Evolutionary conservation across 2,797 vertebrate species (phyloP).

Genomic region (Acropternis orthonyx): DNA sequence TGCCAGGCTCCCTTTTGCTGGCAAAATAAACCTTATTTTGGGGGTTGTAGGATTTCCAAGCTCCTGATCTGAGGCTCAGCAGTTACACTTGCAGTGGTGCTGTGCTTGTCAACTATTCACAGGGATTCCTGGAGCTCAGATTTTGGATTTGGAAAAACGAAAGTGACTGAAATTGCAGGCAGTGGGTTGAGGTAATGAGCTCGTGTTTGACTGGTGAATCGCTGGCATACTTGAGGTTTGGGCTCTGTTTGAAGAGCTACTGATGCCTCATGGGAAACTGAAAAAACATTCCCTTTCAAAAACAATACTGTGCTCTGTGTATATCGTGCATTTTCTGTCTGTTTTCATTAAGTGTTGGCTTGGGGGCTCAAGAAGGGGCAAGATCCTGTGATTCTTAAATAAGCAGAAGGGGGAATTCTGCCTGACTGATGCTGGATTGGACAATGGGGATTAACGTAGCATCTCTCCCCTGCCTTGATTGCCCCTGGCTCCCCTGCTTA

Average conservation of each 20-base stretch:
- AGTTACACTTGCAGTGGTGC: background rate
- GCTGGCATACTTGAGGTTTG: constrained; percentile 64
- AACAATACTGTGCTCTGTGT: constrained; percentile 43
- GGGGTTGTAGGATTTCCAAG: background rate
- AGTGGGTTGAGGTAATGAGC: constrained; percentile 46
- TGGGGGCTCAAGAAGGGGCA: background rate
- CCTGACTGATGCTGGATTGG: background rate
- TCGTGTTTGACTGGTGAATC: constrained; percentile 30
- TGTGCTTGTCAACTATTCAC: background rate
- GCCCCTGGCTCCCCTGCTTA: background rate
- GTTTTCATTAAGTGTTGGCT: constrained; percentile 41
- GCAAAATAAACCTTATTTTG: background rate
- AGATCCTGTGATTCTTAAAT: background rate
- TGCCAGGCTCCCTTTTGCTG: background rate
- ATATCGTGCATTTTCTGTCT: constrained; percentile 11
- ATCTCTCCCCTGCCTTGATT: background rate
- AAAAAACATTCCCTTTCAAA: constrained; percentile 58
- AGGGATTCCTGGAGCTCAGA: background rate
- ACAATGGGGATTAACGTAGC: background rate
- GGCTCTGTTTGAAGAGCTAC: constrained; percentile 59
- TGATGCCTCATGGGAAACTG: constrained; percentile 56
- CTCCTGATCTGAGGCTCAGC: background rate
- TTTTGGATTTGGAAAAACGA: background rate
- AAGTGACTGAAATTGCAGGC: constrained; percentile 20
- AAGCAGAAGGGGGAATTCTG: background rate